These are phyloP conservation scores for Drosophila novamexicana DNA, from an alignment of 1,140 invertebrate genomes.

Conservation along the genomic window DNA sequence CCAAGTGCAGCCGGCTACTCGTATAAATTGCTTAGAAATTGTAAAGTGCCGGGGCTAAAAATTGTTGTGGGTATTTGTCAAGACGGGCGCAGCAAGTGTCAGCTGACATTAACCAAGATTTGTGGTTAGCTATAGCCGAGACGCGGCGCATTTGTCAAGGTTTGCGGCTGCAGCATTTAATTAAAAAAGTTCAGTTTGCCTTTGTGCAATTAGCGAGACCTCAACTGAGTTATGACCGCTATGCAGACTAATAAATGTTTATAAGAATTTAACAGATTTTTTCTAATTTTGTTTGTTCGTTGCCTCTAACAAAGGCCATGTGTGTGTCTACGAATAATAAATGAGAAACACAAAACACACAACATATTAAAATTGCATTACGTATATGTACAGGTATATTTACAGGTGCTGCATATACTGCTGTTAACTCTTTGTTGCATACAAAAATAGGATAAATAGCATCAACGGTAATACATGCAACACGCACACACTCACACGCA, in stretches of 20 bases:
- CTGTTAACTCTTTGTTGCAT: conserved; percentile 69
- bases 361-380: conserved; percentile 62
- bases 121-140: conserved; percentile 62
- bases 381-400: conserved; percentile 19
- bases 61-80: conserved; percentile 70
- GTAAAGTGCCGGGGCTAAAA: conserved; percentile 56
- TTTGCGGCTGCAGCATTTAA: conserved; percentile 69
- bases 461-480: conserved; percentile 55
- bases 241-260: conserved; percentile 48
- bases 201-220: conserved; percentile 59
- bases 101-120: conserved; percentile 80
- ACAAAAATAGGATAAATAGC: conserved; percentile 68
- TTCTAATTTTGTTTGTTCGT: conserved; percentile 18
- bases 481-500: conserved; percentile 19
- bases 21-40: conserved; percentile 81
- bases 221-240: conserved; percentile 42
- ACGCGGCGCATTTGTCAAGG: conserved; percentile 61
- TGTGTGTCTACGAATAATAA: conserved; percentile 28
- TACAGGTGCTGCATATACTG: conserved; percentile 11
- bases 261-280: conserved; percentile 28
- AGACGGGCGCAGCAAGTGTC: conserved; percentile 54
- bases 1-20: conserved; percentile 66
- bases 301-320: neutral
- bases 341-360: conserved; percentile 26
- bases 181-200: conserved; percentile 70